Evolutionary conservation across 2,888 invertebrate species (phyloP), one percentile per base, ranked within the genome.

Genomic region (Imbricaverruca yamaguchii): DNA sequence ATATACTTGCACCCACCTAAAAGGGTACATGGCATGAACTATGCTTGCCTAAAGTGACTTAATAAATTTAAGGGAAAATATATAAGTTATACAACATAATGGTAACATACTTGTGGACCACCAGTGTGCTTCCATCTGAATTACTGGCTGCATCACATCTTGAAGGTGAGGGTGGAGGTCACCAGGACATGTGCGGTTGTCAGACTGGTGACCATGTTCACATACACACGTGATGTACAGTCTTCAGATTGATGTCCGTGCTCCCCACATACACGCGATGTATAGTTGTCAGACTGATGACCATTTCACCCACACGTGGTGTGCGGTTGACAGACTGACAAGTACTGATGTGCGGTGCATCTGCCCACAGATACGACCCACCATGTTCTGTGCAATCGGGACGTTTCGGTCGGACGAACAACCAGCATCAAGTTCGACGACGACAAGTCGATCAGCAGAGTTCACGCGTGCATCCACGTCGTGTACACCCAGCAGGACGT

Each of bases 401-500:
- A 74, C 25, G 23, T 74, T 8, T 18, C 53, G 53, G 74, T 74
- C 15, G 74, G 74, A 6, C 56, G 56, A 15, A n/a, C 25, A 21
- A 74, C 74, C 8, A 53, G 53, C 18, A 53, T 74, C 53, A 74
- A 13, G 13, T 10, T 74, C 4, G 74, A 74, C 11, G 74, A 74
- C 53, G 74, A 74, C 74, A 74, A 74, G 53, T 74, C 74, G 0
- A 53, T 74, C 74, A 74, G 74, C 74, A 10, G 74, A 10, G 18
- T 18, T 3, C 74, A 74, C 23, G 74, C 74, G 4, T 53, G 74
- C 8, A 53, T 74, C 1, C 74, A 53, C 21, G 13, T 74, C 15
- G 18, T 18, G 15, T 74, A 74, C 18, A 13, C 8, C 1, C 18
- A 13, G 10, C 23, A 53, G 1, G 74, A 74, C 18, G 9, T 74